phyloP scores from a whole-genome alignment of 2,888 invertebrate species.

The Venustoraphidia nigricollis region DNA sequence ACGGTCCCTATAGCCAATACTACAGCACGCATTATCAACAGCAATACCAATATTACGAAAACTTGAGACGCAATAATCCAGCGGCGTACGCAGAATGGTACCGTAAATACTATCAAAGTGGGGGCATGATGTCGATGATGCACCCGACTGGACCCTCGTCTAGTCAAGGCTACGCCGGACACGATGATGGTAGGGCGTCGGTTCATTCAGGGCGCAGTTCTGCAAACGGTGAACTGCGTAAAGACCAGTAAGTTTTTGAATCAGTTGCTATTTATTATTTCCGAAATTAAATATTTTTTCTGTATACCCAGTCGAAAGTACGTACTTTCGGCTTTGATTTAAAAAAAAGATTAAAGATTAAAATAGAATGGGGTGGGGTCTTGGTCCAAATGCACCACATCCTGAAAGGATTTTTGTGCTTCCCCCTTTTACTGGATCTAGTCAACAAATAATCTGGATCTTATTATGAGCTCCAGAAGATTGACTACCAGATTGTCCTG shows the following conservation, averaged over 20 bases:
- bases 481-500: too few species aligned
- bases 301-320: too few species aligned
- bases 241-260: constrained; percentile 36
- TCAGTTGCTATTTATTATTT: background rate
- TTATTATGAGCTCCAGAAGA: too few species aligned
- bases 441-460: too few species aligned
- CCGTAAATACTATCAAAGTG: constrained; percentile 43
- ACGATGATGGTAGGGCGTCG: constrained; percentile 52
- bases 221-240: constrained; percentile 43
- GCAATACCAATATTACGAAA: constrained; percentile 62
- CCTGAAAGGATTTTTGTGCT: too few species aligned
- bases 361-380: too few species aligned
- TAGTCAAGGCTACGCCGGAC: constrained; percentile 19
- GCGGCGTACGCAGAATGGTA: constrained; percentile 67
- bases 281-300: background rate
- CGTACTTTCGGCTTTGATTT: too few species aligned
- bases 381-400: too few species aligned
- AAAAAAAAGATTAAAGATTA: too few species aligned
- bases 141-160: constrained; percentile 12
- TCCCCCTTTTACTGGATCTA: too few species aligned
- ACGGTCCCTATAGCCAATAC: constrained; percentile 36
- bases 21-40: constrained; percentile 37
- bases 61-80: constrained; percentile 60
- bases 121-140: constrained; percentile 1
- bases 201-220: constrained; percentile 76